These are phyloP conservation scores for Saccostrea glomerata DNA, from an alignment of 1,140 invertebrate genomes.

Conservation along the genomic window DNA sequence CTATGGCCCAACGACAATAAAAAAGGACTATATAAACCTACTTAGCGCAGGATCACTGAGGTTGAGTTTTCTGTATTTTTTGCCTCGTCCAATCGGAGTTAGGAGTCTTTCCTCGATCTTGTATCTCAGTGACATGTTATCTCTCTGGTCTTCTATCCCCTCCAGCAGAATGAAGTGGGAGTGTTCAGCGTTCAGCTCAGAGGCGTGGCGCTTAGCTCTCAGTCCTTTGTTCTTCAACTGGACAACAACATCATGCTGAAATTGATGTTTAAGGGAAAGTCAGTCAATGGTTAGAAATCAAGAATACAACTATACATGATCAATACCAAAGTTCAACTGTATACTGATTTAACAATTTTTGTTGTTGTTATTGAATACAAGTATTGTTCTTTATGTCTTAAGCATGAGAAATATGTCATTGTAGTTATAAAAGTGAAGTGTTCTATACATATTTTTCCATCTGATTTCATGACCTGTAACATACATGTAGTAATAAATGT, in stretches of 20 bases:
- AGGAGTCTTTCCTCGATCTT: constrained; percentile 57
- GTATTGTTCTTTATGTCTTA: no score
- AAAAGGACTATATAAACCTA: neutral
- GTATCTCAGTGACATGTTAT: constrained; percentile 48
- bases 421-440: no score
- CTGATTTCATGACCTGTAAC: neutral
- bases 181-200: constrained; percentile 71
- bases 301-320: neutral
- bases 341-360: no score
- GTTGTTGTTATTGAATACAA: no score
- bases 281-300: neutral
- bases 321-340: no score
- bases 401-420: no score
- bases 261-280: neutral
- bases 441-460: no score
- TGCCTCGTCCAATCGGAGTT: constrained; percentile 59
- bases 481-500: neutral
- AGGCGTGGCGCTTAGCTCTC: constrained; percentile 52
- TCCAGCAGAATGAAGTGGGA: constrained; percentile 70
- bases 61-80: constrained; percentile 49
- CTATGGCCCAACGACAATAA: neutral
- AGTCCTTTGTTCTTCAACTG: constrained; percentile 54
- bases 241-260: constrained; percentile 18
- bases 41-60: constrained; percentile 44
- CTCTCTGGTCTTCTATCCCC: constrained; percentile 48